Percentiles rank a stretch among this genome's conserved stretches.
Conservation (phyloP, 2,113 vertebrate genomes). For the Suncus etruscus region DNA sequence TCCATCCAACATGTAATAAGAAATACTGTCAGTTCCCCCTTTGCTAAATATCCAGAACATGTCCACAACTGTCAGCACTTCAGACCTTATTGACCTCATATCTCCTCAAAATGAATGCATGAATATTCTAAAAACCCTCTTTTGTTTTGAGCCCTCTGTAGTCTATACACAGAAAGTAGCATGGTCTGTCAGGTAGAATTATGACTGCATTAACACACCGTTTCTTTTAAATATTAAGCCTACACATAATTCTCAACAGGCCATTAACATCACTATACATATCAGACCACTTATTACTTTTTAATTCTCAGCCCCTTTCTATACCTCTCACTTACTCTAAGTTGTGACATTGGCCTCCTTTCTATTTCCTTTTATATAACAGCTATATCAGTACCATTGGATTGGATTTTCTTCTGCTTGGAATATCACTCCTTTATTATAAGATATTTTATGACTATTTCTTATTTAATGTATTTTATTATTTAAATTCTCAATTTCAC, state of each 20-base stretch:
- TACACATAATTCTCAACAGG: no score
- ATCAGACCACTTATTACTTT: no score
- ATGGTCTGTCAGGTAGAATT: no score
- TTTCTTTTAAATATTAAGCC: no score
- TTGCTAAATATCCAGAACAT: neutral
- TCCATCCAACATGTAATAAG: neutral
- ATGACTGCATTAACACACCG: no score
- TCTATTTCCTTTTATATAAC: no score
- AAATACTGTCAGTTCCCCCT: neutral
- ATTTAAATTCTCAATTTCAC: neutral
- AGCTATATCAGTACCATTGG: neutral
- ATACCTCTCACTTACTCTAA: no score
- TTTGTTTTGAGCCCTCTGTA: neutral
- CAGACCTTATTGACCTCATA: no score
- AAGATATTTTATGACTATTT: neutral
- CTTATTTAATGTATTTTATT: constrained; percentile 2
- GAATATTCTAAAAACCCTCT: neutral
- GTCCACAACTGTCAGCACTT: neutral
- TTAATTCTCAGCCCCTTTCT: no score
- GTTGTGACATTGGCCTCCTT: no score
- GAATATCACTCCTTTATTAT: neutral
- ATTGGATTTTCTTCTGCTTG: neutral
- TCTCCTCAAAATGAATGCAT: no score
- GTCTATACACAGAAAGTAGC: neutral
- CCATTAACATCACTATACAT: no score